phyloP scores from a whole-genome alignment of 1,140 invertebrate genomes.

The Pseudachorutes palmiensis region DNA sequence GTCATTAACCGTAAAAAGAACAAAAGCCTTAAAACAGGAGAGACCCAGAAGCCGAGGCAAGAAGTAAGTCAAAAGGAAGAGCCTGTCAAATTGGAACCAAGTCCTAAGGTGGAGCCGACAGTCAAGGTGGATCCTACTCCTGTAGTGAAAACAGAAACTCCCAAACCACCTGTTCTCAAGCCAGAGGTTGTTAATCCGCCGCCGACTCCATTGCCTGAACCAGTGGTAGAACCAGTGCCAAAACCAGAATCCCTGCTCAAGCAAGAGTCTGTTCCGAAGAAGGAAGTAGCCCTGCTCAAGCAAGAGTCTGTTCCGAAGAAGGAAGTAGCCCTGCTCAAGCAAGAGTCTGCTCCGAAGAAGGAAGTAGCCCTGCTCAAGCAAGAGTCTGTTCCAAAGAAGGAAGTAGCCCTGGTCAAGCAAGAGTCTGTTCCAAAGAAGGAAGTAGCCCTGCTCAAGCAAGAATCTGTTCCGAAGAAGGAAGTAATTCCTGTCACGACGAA shows the following conservation, averaged over 20 bases:
- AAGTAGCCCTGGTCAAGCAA: neutral
- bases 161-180: too few relatives aligned
- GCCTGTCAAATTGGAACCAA: neutral
- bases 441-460: neutral
- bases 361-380: neutral
- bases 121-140: neutral
- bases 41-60: neutral
- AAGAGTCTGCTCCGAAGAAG: neutral
- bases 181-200: neutral
- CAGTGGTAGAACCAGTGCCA: neutral
- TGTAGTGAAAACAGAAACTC: neutral
- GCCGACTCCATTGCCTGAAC: neutral
- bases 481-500: neutral
- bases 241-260: neutral
- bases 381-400: neutral
- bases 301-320: neutral
- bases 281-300: neutral
- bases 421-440: neutral
- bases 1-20: slow-evolving; percentile 3
- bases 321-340: neutral
- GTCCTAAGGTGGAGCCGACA: neutral
- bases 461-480: neutral
- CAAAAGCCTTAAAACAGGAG: neutral
- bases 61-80: neutral
- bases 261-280: neutral